phyloP scores from a whole-genome alignment of 1,140 invertebrate species.

The Stegodyphus dumicola region DNA sequence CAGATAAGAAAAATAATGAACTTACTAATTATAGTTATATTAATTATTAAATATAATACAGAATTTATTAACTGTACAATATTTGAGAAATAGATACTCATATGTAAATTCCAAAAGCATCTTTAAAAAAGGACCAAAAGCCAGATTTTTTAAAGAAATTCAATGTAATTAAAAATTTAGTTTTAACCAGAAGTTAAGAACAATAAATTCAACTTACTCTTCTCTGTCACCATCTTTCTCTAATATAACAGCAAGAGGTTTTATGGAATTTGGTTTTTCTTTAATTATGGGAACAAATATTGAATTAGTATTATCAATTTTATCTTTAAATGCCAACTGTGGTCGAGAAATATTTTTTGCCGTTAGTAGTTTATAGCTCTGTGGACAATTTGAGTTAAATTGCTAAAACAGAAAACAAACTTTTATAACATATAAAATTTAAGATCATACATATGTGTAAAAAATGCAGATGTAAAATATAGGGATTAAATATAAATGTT shows the following conservation, averaged over 20 bases:
- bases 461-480: not conserved
- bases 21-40: too few relatives aligned
- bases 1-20: too few relatives aligned
- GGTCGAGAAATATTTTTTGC: constrained; percentile 83
- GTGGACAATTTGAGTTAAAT: constrained; percentile 37
- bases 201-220: constrained; percentile 64
- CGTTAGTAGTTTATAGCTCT: constrained; percentile 75
- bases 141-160: too few relatives aligned
- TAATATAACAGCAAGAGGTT: constrained; percentile 80
- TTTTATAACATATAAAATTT: not conserved
- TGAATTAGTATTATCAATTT: constrained; percentile 81
- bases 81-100: too few relatives aligned
- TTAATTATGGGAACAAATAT: constrained; percentile 86
- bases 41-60: too few relatives aligned
- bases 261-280: constrained; percentile 89
- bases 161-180: too few relatives aligned
- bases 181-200: too few relatives aligned
- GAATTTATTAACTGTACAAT: too few relatives aligned
- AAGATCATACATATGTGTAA: not conserved
- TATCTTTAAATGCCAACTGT: constrained; percentile 85
- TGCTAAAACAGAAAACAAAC: constrained; percentile 27
- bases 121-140: too few relatives aligned
- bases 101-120: too few relatives aligned
- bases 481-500: not conserved
- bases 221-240: constrained; percentile 75